phyloP scores from a whole-genome alignment of 2,888 invertebrate species.

The Cinara cedri region DNA sequence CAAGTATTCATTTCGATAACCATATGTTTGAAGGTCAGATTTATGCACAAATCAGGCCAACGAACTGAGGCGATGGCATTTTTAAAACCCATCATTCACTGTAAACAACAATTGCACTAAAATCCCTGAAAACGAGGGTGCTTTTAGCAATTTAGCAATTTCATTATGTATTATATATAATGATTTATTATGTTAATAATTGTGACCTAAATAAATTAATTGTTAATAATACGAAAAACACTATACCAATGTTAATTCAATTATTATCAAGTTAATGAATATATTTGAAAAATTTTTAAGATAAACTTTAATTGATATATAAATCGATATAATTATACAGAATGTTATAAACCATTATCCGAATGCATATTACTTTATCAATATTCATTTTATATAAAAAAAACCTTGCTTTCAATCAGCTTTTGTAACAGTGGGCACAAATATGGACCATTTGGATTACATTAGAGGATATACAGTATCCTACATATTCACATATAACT shows the following conservation, averaged over 20 bases:
- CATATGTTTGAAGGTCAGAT: constrained; percentile 56
- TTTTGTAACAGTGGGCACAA: no score
- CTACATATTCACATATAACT: no score
- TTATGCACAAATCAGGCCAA: no score
- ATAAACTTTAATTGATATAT: background rate
- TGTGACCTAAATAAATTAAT: constrained; percentile 50
- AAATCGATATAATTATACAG: background rate
- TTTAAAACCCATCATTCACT: no score
- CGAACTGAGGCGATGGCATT: no score
- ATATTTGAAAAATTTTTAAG: constrained; percentile 37
- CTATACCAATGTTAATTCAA: constrained; percentile 29
- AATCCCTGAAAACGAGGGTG: constrained; percentile 56
- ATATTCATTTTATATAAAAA: no score
- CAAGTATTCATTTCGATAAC: constrained; percentile 27
- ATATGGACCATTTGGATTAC: no score
- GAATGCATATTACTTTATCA: no score
- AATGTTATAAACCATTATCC: no score
- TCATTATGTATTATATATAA: constrained; percentile 36
- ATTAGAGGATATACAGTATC: no score
- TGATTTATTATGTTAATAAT: constrained; percentile 54
- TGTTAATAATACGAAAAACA: background rate
- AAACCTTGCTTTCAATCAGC: no score
- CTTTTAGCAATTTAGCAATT: constrained; percentile 38
- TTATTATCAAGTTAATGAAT: constrained; percentile 50
- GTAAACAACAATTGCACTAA: no score